A percentile compares a stretch with the other conserved stretches of the same genome.
Conservation (phyloP, 1,140 invertebrate genomes). For the Trichonephila inaurata region DNA sequence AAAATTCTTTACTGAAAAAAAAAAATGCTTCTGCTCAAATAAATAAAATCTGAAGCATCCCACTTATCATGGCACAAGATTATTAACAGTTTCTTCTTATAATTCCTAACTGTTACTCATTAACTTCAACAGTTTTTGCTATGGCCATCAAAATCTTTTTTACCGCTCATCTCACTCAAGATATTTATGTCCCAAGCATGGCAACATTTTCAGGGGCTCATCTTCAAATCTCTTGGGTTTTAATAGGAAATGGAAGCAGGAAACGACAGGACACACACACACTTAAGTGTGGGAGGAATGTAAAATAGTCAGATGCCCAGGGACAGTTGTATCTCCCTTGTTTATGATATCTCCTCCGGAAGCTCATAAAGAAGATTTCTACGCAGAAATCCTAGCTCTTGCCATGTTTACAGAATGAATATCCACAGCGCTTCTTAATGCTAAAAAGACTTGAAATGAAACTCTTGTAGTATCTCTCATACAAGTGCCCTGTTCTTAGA, state of each 20-base stretch:
- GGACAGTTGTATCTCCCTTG: conserved; percentile 74
- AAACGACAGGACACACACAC: neutral
- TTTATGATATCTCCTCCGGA: conserved; percentile 71
- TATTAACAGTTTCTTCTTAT: neutral
- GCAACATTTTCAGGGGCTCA: conserved; percentile 41
- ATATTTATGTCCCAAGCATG: conserved; percentile 38
- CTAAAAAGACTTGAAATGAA: neutral
- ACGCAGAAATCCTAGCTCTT: neutral
- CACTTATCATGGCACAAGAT: neutral
- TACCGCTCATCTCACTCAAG: neutral
- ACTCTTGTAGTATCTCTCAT: conserved; percentile 42
- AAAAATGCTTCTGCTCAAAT: neutral
- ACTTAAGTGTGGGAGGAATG: conserved; percentile 63
- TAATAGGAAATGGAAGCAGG: conserved; percentile 64
- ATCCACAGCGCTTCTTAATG: neutral
- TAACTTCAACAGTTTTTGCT: neutral
- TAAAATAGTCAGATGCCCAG: conserved; percentile 68
- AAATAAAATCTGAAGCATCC: neutral
- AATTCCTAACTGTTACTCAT: neutral
- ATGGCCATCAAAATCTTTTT: neutral
- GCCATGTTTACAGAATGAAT: conserved; percentile 65
- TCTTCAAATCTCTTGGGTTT: conserved; percentile 63
- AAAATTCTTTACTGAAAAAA: neutral
- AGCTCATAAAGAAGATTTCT: conserved; percentile 63
- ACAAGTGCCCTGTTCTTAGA: neutral